Base-by-base conservation (phyloP, 2,888 invertebrate species). In the Lepidochitona cinerea region DNA sequence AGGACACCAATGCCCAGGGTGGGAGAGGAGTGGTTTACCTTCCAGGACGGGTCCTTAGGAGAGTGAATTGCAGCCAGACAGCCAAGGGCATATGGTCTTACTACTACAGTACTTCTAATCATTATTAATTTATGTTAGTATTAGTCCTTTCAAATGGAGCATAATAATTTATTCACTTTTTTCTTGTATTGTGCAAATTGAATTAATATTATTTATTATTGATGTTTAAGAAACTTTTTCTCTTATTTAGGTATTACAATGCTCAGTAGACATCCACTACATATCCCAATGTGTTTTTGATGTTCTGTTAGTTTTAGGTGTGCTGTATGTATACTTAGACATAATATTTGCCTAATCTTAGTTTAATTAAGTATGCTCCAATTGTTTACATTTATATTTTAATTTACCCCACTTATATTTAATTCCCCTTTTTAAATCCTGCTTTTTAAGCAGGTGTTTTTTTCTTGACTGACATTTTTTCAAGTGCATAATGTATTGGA, bases 191-290 rank as follows among this genome's bases (percentile, higher is more conserved):
- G 59, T 59, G 29, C 23, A 59, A n/a, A 32, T 59, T 59, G 59
- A 59, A 59, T 59, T n/a, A n/a, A n/a, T n/a, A n/a, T n/a, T 59
- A 59, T 59, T 59, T 59, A 59, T 59, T 59, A 59, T 59, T 59
- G 59, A 59, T 59, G 59, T 59, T 59, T 59, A 59, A 59, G 29
- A 59, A 18, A 59, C 59, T 59, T 59, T 59, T 59, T 59, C 29
- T 32, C 23, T 59, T 14, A 26, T 59, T 59, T 59, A 59, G 59
- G 26, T 59, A 59, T 59, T 59, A 32, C 23, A 59, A 59, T 59
- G 59, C 59, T 59, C 59, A 59, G 59, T 59, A 59, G 59, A 59
- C 32, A 29, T 29, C 14, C 32, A 29, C 59, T 4, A 59, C 59
- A 59, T 59, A 59, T 59, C 59, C 59, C 59, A 59, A 59, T 18